Percentiles rank a stretch among this genome's conserved stretches.
These are phyloP conservation scores for Alexandromys fortis DNA, from an alignment of 2,113 vertebrate genomes.

Conservation along the genomic window DNA sequence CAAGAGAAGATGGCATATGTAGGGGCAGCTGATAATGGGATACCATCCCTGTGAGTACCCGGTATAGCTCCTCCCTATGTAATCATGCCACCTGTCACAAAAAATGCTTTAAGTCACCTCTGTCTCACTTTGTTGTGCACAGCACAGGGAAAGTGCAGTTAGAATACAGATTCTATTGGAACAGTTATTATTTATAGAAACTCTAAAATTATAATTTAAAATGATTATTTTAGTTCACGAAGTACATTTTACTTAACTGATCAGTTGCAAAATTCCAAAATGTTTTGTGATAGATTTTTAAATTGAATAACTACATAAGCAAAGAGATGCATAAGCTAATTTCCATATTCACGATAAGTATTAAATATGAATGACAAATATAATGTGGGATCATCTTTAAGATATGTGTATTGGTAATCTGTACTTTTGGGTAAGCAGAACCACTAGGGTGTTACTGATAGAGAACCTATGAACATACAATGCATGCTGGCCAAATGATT, in stretches of 20 bases:
- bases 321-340: constrained; percentile 45
- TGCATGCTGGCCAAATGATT: not conserved
- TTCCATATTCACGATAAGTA: constrained; percentile 43
- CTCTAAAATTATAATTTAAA: constrained; percentile 19
- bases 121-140: not conserved
- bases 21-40: not conserved
- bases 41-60: not conserved
- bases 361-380: constrained; percentile 19
- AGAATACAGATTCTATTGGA: not conserved
- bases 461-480: not conserved
- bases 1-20: not conserved
- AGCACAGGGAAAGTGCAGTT: not conserved
- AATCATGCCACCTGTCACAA: not conserved
- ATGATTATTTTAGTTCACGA: constrained; percentile 40
- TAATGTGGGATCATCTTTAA: not conserved
- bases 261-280: constrained; percentile 37
- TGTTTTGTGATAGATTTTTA: constrained; percentile 37
- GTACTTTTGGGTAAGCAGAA: constrained; percentile 9
- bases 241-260: constrained; percentile 42
- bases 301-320: not conserved
- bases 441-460: not conserved
- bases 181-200: not conserved
- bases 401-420: not conserved
- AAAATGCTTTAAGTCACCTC: not conserved
- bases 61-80: not conserved